Base-by-base conservation (phyloP, 92 coral and sea anemone genomes). In the Epizoanthus scotinus region DNA sequence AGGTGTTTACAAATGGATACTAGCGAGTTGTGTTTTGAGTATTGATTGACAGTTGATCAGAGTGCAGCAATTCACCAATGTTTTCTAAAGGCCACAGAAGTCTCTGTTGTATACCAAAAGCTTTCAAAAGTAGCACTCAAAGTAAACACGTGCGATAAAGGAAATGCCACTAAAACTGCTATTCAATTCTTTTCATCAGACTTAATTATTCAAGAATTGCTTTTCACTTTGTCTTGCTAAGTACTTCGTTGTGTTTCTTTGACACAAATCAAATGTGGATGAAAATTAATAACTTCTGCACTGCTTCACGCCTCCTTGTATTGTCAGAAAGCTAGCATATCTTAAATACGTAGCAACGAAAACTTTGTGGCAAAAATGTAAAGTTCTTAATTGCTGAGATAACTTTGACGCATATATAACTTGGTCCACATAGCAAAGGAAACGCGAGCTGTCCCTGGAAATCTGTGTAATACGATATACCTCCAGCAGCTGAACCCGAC, bases 221-320 rank as follows among this genome's bases (percentile, higher is more conserved):
- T 55, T 73, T 73, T 55, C 21, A 73, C 65, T 55, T 55, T 54
- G 63, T 73, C 44, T 73, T 52, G 78, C 57, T 73, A 73, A 73
- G 65, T 15, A 53, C 49, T 4, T 6, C 22, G 53, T 29, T 63
- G n/a, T 73, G 63, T 55, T 71, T 31, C 63, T 73, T 55, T 73
- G 78, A 73, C 78, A 73, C 65, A 73, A 73, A 55, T 73, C 78
- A 73, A 53, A 73, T 1, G 49, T 26, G 55, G 78, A 53, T 55
- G 78, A 55, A 72, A 73, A 73, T 29, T 53, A 73, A 53, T 73
- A 19, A 25, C 18, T 67, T 5, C 10, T 8, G 29, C n/a, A 8
- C 8, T 8, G 24, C 25, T 28, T 4, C 77, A 24, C 50, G 24
- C 28, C 55, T 71, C 78, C 19, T 21, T 29, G 31, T 20, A 66